phyloP scores from a whole-genome alignment of 2,888 invertebrate species.

The Stictocephala bisonia region DNA sequence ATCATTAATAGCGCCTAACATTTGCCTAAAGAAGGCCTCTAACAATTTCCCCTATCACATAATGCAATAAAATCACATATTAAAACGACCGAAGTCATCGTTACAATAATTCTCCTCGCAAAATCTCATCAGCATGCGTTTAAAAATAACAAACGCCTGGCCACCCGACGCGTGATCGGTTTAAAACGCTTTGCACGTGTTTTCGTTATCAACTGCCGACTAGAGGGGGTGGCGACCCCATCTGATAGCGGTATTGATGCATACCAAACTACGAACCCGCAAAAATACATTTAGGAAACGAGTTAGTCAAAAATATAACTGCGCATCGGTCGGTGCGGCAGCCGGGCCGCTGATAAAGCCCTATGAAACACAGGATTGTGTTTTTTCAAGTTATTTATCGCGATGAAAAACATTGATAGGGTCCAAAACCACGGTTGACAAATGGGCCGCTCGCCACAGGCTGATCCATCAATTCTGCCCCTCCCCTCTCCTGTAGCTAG shows the following conservation, averaged over 20 bases:
- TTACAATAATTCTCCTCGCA: slow-evolving; percentile 24
- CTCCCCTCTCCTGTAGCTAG: no score
- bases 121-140: slow-evolving; percentile 35
- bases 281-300: slow-evolving; percentile 46
- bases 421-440: slow-evolving; percentile 46
- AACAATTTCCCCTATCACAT: no score
- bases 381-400: slow-evolving; percentile 51
- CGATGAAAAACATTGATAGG: slow-evolving; percentile 51
- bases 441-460: slow-evolving; percentile 27
- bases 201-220: slow-evolving; percentile 32
- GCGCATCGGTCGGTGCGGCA: not conserved
- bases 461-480: slow-evolving; percentile 43
- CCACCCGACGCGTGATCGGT: slow-evolving; percentile 1
- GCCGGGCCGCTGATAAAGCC: slow-evolving; percentile 43
- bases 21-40: no score
- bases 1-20: no score
- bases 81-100: no score
- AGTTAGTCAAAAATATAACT: slow-evolving; percentile 47
- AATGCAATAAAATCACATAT: no score
- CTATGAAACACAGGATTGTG: slow-evolving; percentile 29
- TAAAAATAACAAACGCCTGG: slow-evolving; percentile 29
- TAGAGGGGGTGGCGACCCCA: slow-evolving; percentile 33
- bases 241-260: slow-evolving; percentile 49
- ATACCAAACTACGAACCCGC: slow-evolving; percentile 47
- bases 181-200: slow-evolving; percentile 41